Percentiles rank a stretch among this genome's conserved stretches.
phyloP scores from a whole-genome alignment of 2,888 invertebrate species.

The Mythimna impura region DNA sequence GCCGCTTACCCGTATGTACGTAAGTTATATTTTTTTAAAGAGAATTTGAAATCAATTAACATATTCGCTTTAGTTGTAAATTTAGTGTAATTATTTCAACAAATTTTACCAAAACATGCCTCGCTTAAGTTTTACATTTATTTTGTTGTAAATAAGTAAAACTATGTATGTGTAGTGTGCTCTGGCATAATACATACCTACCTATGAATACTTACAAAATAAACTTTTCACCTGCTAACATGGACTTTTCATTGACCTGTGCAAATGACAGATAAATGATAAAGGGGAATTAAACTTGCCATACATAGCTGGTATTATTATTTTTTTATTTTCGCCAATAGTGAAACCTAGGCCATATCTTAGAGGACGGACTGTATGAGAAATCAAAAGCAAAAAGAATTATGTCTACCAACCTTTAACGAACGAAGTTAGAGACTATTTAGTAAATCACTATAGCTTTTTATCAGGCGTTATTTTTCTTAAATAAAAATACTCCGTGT shows the following conservation, averaged over 20 bases:
- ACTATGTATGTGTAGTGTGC: constrained; percentile 82
- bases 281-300: neutral
- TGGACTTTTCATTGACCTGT: constrained; percentile 41
- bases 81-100: constrained; percentile 83
- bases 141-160: constrained; percentile 83
- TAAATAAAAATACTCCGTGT: too few species aligned
- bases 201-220: constrained; percentile 75
- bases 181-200: constrained; percentile 86
- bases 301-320: too few species aligned
- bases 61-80: constrained; percentile 72
- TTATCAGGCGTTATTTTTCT: too few species aligned
- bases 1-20: constrained; percentile 52
- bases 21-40: constrained; percentile 47
- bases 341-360: too few species aligned
- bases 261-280: neutral
- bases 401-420: too few species aligned
- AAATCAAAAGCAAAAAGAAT: too few species aligned
- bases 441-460: too few species aligned
- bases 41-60: constrained; percentile 55
- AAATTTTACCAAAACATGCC: constrained; percentile 90
- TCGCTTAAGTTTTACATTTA: constrained; percentile 87
- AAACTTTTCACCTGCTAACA: constrained; percentile 85
- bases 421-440: too few species aligned
- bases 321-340: too few species aligned
- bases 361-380: too few species aligned